Evolutionary conservation across 1,140 invertebrate genomes (phyloP), one percentile per base, ranked within the genome.

Genomic region (Rhagoletis zephyria): DNA sequence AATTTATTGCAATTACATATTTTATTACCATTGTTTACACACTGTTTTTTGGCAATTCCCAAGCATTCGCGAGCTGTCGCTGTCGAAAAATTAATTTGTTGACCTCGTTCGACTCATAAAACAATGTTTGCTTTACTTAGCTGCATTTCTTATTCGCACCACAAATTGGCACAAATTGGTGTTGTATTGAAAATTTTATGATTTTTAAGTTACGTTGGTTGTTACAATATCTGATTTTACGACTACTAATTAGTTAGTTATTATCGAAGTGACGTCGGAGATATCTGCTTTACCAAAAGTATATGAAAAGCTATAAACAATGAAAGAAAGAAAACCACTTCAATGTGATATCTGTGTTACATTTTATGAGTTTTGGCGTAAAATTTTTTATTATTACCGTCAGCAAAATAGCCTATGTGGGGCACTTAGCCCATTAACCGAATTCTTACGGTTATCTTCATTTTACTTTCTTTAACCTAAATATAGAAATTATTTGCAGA

Each of bases 1-100:
- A 81, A 81, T 56, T 81, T 81, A 56, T 81, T n/a, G 48, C 74
- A 81, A 81, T 81, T 59, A 81, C 48, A 56, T 81, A 81, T 81
- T 81, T 81, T 81, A 81, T 56, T 56, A 81, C 48, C 48, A 16
- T 81, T 56, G 51, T 81, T 56, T 56, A 0, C 74, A 19, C n/a
- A 56, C 42, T 19, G 3, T 56, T 74, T 30, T 81, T 45, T 45
- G 40, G 10, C 19, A 4, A 45, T 70, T 14, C 5, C 45, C 45
- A 4, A n/a, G 9, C 48, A 19, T 30, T 70, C 16, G 9, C n/a
- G n/a, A 45, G 48, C 45, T 19, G 48, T 19, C 48, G 74, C 16
- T 48, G 16, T 16, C 48, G 48, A 56, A 81, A 81, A 81, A 56
- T 81, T 19, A 81, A 81, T 74, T 74, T 74, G 12, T 74, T 48